Percentiles rank a stretch among this genome's conserved stretches.
phyloP scores from a whole-genome alignment of 2,797 vertebrate species.

The Acestrorhynchus altus region DNA sequence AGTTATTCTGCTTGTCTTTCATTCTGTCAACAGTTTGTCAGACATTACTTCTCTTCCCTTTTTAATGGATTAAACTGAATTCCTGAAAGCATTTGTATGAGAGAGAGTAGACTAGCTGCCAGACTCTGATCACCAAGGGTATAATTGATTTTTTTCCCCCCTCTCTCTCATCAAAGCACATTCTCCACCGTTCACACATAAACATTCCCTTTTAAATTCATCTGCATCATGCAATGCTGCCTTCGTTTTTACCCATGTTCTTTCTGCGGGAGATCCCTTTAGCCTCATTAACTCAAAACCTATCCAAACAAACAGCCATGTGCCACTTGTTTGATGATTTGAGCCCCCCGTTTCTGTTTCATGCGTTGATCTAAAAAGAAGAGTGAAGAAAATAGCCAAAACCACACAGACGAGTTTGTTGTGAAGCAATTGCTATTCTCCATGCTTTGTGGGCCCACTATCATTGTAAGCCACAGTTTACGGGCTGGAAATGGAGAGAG shows the following conservation, averaged over 20 bases:
- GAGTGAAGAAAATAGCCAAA: constrained; percentile 17
- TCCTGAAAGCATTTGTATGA: constrained; percentile 15
- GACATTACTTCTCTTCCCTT: neutral
- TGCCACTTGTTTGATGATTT: constrained; percentile 49
- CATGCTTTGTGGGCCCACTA: constrained; percentile 27
- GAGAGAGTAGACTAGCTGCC: constrained; percentile 14
- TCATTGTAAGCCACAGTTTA: constrained; percentile 22
- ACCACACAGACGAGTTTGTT: constrained; percentile 13
- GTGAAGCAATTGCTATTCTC: constrained; percentile 10
- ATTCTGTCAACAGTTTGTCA: neutral
- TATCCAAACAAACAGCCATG: constrained; percentile 29
- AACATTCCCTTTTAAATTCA: constrained; percentile 34
- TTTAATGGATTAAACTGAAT: constrained; percentile 14
- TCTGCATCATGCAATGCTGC: constrained; percentile 8
- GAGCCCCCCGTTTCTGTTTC: constrained; percentile 41
- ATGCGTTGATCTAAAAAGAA: constrained; percentile 16
- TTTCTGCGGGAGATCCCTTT: constrained; percentile 32
- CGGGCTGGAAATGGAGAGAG: constrained; percentile 24
- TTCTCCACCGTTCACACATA: constrained; percentile 24
- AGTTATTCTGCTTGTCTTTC: neutral
- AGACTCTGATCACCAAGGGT: constrained; percentile 42
- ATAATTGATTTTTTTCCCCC: constrained; percentile 48
- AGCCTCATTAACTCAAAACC: constrained; percentile 38
- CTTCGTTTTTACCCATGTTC: constrained; percentile 34
- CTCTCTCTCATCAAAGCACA: constrained; percentile 47